A percentile compares a stretch with the other conserved stretches of the same genome.
Evolutionary conservation across 1,140 invertebrate species (phyloP).

Genomic region (Solenopsis fugax): DNA sequence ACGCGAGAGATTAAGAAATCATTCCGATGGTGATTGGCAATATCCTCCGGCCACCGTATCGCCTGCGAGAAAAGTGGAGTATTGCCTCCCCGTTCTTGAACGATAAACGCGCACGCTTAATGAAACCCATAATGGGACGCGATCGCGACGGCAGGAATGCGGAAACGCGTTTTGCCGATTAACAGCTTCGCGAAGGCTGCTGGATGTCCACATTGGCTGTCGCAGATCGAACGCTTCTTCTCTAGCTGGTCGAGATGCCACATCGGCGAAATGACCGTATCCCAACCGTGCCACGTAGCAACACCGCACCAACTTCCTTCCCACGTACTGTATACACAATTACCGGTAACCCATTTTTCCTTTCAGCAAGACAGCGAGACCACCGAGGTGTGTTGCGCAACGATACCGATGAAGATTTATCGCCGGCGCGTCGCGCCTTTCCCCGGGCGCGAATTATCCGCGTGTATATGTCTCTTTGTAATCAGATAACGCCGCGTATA

Average conservation of each 20-base stretch:
- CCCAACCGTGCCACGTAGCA: not conserved
- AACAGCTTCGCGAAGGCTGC: slow-evolving; percentile 3
- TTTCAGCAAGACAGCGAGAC: not conserved
- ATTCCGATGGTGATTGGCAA: slow-evolving; percentile 19
- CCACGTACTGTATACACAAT: slow-evolving; percentile 35
- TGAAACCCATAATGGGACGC: not conserved
- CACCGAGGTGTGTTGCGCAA: slow-evolving; percentile 44
- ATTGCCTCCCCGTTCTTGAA: not conserved
- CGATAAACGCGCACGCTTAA: slow-evolving; percentile 13
- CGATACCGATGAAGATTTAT: slow-evolving; percentile 53
- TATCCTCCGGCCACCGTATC: slow-evolving; percentile 28
- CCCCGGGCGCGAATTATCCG: not conserved
- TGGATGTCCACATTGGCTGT: not conserved
- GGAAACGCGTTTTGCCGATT: slow-evolving; percentile 55
- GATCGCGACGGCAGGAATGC: slow-evolving; percentile 52
- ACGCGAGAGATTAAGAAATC: slow-evolving; percentile 53
- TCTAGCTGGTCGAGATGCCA: not conserved
- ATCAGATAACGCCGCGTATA: slow-evolving; percentile 39
- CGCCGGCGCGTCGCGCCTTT: slow-evolving; percentile 36
- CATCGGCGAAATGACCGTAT: slow-evolving; percentile 17
- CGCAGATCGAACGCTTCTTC: slow-evolving; percentile 21
- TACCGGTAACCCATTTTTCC: slow-evolving; percentile 54
- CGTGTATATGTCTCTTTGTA: slow-evolving; percentile 19
- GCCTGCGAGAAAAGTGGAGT: slow-evolving; percentile 26
- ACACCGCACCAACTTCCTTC: slow-evolving; percentile 12